Base-by-base conservation (phyloP, 1,140 invertebrate genomes). In the Uloborus diversus region DNA sequence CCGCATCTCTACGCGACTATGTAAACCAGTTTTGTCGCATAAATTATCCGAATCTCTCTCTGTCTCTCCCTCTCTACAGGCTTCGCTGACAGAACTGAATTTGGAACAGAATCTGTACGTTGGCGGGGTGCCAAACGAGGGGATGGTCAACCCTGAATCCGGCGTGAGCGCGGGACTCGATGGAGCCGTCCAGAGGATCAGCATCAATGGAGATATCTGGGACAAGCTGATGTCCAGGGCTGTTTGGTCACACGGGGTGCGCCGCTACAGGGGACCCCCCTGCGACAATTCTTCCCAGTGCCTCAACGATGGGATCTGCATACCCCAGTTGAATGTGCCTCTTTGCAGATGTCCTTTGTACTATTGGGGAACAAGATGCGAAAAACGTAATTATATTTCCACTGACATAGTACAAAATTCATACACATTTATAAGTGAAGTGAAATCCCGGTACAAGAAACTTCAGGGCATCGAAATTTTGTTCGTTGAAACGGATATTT, bases 161-260 rank as follows among this genome's bases (percentile, higher is more conserved):
- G 91, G 91, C 20, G 90, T 92, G 61, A 89, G 89, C 79, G 90
- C 90, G 83, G 93, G 93, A 83, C 92, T 96, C 81, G 90, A 91
- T 84, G 95, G 95, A 68, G 93, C 93, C 11, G 90, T 97, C 81
- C 94, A 96, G 88, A 90, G 92, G 86, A 89, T 97, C 82, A 90
- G 92, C 84, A 90, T 96, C 56, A 96, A 96, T 87, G 93, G 93
- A 23, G 90, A 91, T 32, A 84, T 88, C 4, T 85, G 87, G 68
- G 86, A 88, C 88, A 90, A 88, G 79, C 83, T 88, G 32, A 83
- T 87, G 71, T 81, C 84, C 11, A 82, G 84, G 23, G 86, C 88
- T 1, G 82, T 83, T 4, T 84, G 85, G 25, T 84, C 84, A 17
- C 80, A 86, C 33, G 88, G 90, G 80, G 89, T 92, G 0, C 87